Evolutionary conservation across 2,113 vertebrate species (phyloP), one percentile per base, ranked within the genome.

Genomic region (Todiramphus saurophagus): DNA sequence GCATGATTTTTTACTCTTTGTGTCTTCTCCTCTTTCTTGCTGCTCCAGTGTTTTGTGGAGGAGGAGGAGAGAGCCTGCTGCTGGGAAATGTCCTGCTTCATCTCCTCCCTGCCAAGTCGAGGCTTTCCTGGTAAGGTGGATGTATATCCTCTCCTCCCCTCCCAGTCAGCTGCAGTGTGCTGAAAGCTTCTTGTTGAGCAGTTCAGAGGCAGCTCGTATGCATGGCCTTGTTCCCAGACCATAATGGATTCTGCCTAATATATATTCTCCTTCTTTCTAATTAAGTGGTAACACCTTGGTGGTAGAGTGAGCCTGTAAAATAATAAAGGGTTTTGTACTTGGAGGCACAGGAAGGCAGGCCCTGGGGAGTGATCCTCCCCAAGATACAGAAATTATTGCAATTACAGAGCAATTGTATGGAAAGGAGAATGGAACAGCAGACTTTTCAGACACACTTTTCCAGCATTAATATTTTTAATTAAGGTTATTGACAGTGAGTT

Each of bases 401-500:
- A 96, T 97, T 96, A 93, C 74, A 78, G 78, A 96, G 82, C 87
- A 27, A 60, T 14, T 82, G 83, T 66, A 83, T 67, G 87, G 76
- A 87, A 75, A 43, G 88, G 75, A 73, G 83, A 83, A 76, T 19
- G 86, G 87, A 95, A 62, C 84, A 56, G 72, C 96, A 92, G 89
- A 43, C 82, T 97, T 85, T 33, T 37, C 94, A 96, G 94, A 82
- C 69, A 68, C 82, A 75, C 83, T 94, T 96, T 43, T 53, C 92
- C 60, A 55, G 94, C 95, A 90, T 96, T 96, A 89, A 94, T 96
- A 90, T 96, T 97, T 97, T 97, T 96, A 97, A 97, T 97, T 96
- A 97, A 94, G 84, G 94, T 46, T 96, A 67, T 88, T 97, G 96
- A 73, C 93, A 89, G 79, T 41, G 94, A 96, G 83, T 85, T 95